Evolutionary conservation across 2,113 vertebrate genomes (phyloP).

Genomic region (Melanerpes formicivorus): DNA sequence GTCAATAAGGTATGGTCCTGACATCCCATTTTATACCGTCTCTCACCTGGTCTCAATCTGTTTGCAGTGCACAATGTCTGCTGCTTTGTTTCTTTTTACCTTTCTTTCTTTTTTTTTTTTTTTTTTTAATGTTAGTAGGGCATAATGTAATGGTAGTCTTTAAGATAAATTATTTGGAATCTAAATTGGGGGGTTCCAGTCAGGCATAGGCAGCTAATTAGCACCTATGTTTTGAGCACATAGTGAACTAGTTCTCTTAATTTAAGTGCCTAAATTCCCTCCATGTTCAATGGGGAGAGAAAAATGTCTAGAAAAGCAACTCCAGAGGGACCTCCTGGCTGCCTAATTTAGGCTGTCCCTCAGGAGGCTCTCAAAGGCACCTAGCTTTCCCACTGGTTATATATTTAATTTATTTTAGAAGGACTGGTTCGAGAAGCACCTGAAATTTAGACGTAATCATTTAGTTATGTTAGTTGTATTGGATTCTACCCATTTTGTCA

Average conservation of each 20-base stretch:
- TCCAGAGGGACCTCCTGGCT: background rate
- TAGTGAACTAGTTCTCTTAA: slow-evolving; percentile 65
- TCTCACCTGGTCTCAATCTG: no score
- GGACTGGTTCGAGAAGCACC: background rate
- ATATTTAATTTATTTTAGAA: slow-evolving; percentile 2
- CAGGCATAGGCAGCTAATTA: slow-evolving; percentile 39
- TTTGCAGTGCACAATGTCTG: background rate
- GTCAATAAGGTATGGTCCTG: background rate
- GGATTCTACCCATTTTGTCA: background rate
- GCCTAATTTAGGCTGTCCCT: slow-evolving; percentile 25
- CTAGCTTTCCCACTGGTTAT: slow-evolving; percentile 7
- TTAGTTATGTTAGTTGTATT: background rate
- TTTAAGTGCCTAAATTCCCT: slow-evolving; percentile 24
- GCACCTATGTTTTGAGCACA: slow-evolving; percentile 48
- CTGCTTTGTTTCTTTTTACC: background rate
- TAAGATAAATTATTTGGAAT: background rate
- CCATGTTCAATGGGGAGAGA: background rate
- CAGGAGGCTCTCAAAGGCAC: slow-evolving; percentile 50
- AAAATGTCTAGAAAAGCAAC: slow-evolving; percentile 35
- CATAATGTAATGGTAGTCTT: background rate
- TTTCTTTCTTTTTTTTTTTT: background rate
- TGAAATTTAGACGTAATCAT: background rate
- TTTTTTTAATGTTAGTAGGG: background rate
- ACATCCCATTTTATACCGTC: accelerated
- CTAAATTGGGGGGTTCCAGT: background rate